phyloP scores from a whole-genome alignment of 2,888 invertebrate species.

The Beris morrisii region DNA sequence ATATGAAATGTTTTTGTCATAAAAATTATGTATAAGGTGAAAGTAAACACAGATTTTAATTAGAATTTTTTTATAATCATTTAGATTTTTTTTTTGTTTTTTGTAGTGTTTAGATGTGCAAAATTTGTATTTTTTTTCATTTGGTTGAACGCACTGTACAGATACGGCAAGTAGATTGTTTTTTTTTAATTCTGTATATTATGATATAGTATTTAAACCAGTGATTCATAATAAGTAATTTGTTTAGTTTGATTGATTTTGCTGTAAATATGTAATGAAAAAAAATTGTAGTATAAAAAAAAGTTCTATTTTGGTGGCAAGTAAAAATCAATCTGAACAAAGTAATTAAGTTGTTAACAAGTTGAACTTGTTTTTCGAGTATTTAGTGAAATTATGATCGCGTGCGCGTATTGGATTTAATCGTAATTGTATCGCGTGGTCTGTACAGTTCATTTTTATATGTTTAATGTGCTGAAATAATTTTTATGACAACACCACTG shows the following conservation, averaged over 20 bases:
- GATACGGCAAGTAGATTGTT: constrained; percentile 12
- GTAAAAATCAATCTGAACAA: too few relatives aligned
- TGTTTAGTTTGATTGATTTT: constrained; percentile 18
- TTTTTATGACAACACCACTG: constrained; percentile 33
- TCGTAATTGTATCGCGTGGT: not conserved
- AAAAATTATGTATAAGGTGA: constrained; percentile 43
- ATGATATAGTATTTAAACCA: constrained; percentile 5
- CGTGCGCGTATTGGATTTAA: too few relatives aligned
- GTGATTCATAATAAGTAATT: constrained; percentile 13
- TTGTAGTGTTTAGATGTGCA: not conserved
- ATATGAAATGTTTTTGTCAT: constrained; percentile 39
- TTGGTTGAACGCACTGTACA: constrained; percentile 13
- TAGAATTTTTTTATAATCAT: constrained; percentile 16
- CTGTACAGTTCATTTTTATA: constrained; percentile 13
- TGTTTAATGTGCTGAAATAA: constrained; percentile 19
- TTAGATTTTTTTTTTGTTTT: not conserved
- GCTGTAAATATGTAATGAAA: constrained; percentile 17
- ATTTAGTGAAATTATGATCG: too few relatives aligned
- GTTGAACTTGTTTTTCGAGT: too few relatives aligned
- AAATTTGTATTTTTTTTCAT: not conserved
- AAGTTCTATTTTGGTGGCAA: not conserved
- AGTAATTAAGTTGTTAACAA: too few relatives aligned
- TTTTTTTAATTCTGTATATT: not conserved
- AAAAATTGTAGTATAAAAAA: not conserved
- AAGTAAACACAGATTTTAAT: constrained; percentile 42